These are phyloP conservation scores for Hydrolagus colliei DNA, from an alignment of 2,797 vertebrate genomes.

Conservation along the genomic window DNA sequence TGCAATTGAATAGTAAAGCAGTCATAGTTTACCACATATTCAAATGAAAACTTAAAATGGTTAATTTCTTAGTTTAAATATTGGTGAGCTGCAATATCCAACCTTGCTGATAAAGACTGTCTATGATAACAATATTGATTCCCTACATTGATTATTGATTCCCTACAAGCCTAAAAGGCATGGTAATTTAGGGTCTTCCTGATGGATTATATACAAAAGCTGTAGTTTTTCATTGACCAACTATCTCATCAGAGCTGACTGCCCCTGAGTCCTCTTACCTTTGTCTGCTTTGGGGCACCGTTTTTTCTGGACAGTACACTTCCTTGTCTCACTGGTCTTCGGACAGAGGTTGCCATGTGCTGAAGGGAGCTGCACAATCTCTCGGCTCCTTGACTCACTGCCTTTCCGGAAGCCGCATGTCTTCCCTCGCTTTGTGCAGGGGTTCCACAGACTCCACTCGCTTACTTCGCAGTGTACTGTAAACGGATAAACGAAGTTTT, in stretches of 20 bases:
- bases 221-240: not conserved
- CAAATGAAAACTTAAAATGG: not conserved
- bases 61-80: not conserved
- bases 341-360: slow-evolving; percentile 75
- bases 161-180: not conserved
- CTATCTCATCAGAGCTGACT: slow-evolving; percentile 38
- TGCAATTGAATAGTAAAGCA: not conserved
- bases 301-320: slow-evolving; percentile 81
- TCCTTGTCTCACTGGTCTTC: slow-evolving; percentile 72
- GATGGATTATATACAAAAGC: not conserved
- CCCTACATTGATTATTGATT: not conserved
- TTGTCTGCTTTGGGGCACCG: slow-evolving; percentile 77
- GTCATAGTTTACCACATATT: slow-evolving; percentile 3
- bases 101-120: not conserved
- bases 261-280: slow-evolving; percentile 40
- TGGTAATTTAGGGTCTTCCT: not conserved
- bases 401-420: slow-evolving; percentile 86
- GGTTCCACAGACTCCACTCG: slow-evolving; percentile 86
- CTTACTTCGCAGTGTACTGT: slow-evolving; percentile 87
- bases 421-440: slow-evolving; percentile 79
- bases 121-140: not conserved
- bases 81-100: not conserved
- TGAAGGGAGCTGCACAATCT: slow-evolving; percentile 74
- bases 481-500: slow-evolving; percentile 40
- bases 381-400: slow-evolving; percentile 78